These are phyloP conservation scores for Danaus chrysippus DNA, from an alignment of 2,888 invertebrate species.

Conservation along the genomic window DNA sequence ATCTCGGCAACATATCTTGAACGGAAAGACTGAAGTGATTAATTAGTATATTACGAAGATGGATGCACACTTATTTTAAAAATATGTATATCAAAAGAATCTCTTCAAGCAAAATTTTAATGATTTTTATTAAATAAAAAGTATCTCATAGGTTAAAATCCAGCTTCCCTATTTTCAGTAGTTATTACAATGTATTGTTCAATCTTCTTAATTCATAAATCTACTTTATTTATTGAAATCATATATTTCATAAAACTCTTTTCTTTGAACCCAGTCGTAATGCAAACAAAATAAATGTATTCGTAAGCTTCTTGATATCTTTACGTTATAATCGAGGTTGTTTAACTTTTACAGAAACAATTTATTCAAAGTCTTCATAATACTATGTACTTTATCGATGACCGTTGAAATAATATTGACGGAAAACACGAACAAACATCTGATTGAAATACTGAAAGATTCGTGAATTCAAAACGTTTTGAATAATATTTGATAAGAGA, in stretches of 20 bases:
- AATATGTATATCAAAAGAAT: no score
- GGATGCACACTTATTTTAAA: no score
- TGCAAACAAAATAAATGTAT: not conserved
- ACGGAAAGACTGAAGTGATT: no score
- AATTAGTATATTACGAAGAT: no score
- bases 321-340: constrained; percentile 20
- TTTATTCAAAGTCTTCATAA: constrained; percentile 19
- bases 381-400: constrained; percentile 27
- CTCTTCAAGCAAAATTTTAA: no score
- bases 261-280: not conserved
- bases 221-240: not conserved
- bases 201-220: not conserved
- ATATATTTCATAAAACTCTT: not conserved
- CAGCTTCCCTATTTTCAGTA: constrained; percentile 3
- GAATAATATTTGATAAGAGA: no score
- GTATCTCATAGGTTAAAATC: not conserved
- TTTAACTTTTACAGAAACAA: constrained; percentile 25
- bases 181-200: constrained; percentile 6
- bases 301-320: constrained; percentile 14
- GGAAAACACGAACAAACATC: constrained; percentile 21
- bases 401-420: constrained; percentile 28
- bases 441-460: constrained; percentile 9
- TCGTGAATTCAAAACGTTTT: constrained; percentile 2
- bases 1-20: no score
- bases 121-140: no score